Percentiles rank a stretch among this genome's conserved stretches.
Conservation (phyloP, 2,113 vertebrate species). For the Ondatra zibethicus region DNA sequence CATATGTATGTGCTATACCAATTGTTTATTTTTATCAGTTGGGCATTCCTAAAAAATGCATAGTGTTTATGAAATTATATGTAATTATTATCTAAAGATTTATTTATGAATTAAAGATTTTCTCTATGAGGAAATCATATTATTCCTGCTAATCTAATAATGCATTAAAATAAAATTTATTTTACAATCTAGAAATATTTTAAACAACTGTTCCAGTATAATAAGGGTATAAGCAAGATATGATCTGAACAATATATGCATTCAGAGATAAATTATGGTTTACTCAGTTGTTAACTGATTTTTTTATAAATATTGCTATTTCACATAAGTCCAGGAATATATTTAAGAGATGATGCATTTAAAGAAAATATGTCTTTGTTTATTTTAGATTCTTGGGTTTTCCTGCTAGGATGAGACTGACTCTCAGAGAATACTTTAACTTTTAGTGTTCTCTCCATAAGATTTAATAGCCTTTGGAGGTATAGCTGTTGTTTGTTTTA, state of each 20-base stretch:
- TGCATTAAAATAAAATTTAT: background rate
- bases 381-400: background rate
- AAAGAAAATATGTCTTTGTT: background rate
- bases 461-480: background rate
- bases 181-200: background rate
- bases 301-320: background rate
- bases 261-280: background rate
- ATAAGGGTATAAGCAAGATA: background rate
- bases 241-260: background rate
- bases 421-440: background rate
- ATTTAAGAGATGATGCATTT: background rate
- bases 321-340: background rate
- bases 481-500: background rate
- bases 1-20: background rate
- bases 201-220: background rate
- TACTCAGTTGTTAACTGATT: background rate
- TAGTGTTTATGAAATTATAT: background rate
- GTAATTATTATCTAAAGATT: background rate
- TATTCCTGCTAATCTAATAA: background rate
- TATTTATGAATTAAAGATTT: background rate
- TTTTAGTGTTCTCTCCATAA: background rate
- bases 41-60: background rate
- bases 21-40: slow-evolving; percentile 41
- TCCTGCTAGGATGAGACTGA: background rate
- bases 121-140: background rate